phyloP scores from a whole-genome alignment of 2,113 vertebrate genomes.

The Notothenia coriiceps region DNA sequence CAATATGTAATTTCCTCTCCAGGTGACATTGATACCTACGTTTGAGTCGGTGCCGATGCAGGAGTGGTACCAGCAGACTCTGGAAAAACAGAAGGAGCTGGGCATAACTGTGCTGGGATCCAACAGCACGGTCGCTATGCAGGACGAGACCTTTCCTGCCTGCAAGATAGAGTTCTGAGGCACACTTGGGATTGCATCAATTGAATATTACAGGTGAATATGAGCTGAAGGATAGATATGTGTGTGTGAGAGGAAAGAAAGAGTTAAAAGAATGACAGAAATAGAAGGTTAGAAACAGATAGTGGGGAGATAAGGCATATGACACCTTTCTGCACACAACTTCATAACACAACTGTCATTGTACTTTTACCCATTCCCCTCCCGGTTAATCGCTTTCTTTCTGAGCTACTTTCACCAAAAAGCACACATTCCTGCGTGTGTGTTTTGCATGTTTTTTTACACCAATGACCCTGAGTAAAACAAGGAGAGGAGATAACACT shows the following conservation, averaged over 20 bases:
- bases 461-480: conserved; percentile 57
- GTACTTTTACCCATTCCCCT: not conserved
- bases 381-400: too few species aligned
- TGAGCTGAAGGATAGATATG: conserved; percentile 7
- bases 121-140: conserved; percentile 96
- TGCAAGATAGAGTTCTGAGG: conserved; percentile 95
- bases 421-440: conserved; percentile 4
- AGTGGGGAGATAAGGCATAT: too few species aligned
- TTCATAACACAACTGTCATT: not conserved
- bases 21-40: conserved; percentile 95
- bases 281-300: not conserved
- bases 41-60: conserved; percentile 92
- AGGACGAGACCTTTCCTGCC: conserved; percentile 94
- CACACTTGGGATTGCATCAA: not conserved
- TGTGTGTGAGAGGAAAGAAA: not conserved
- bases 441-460: conserved; percentile 52
- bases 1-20: not conserved
- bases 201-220: conserved; percentile 7
- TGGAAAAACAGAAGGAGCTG: conserved; percentile 87
- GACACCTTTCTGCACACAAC: conserved; percentile 11
- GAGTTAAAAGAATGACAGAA: not conserved
- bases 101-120: conserved; percentile 92
- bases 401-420: not conserved
- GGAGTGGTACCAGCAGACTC: conserved; percentile 93
- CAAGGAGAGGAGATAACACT: conserved; percentile 52